phyloP scores from a whole-genome alignment of 1,140 invertebrate species.

The Papilio glaucus region DNA sequence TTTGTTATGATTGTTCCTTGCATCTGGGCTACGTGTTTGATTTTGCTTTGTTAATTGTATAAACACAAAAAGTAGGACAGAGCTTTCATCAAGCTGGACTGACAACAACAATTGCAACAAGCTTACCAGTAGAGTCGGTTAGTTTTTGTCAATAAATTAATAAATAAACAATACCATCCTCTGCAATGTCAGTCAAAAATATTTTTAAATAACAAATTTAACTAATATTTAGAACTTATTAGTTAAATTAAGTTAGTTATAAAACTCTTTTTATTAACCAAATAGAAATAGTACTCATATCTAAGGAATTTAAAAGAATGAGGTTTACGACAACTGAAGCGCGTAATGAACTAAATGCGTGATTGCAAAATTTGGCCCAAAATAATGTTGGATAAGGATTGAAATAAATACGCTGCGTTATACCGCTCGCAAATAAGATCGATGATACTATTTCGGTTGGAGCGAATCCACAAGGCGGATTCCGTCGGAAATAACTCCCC shows the following conservation, averaged over 20 bases:
- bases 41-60: conserved; percentile 4
- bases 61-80: neutral
- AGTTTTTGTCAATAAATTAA: too few relatives aligned
- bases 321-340: conserved; percentile 23
- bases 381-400: conserved; percentile 38
- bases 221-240: too few relatives aligned
- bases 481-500: conserved; percentile 76
- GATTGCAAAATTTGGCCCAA: conserved; percentile 29
- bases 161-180: too few relatives aligned
- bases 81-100: neutral
- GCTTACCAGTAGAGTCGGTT: neutral
- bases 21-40: neutral
- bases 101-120: neutral
- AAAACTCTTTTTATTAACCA: too few relatives aligned
- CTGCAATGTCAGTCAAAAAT: too few relatives aligned
- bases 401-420: conserved; percentile 67
- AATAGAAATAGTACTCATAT: neutral
- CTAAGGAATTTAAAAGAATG: conserved; percentile 3
- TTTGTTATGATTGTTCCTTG: neutral
- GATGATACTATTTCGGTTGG: conserved; percentile 77
- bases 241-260: too few relatives aligned
- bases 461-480: conserved; percentile 75
- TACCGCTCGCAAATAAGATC: conserved; percentile 69
- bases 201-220: too few relatives aligned
- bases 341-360: conserved; percentile 21